Conservation (phyloP, 2,888 invertebrate species). For the Harpagoxenus sublaevis region DNA sequence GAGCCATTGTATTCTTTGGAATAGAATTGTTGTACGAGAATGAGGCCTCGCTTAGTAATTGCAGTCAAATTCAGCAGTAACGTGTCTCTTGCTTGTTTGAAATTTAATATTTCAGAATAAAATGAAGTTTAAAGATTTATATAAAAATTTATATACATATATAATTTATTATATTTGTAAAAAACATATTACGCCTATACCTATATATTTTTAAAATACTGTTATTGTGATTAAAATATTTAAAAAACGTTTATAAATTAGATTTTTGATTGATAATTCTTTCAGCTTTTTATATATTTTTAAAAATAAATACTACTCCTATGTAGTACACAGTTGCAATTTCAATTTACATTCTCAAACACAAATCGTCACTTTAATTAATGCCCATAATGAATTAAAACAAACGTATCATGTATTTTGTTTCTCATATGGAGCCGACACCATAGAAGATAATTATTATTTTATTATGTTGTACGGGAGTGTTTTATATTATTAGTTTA, state of each 20-base stretch:
- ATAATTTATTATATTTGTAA: not conserved
- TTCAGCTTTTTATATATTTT: not conserved
- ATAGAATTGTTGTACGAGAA: constrained; percentile 23
- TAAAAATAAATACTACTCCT: not conserved
- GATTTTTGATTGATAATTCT: not conserved
- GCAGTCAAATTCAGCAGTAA: not conserved
- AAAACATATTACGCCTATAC: not conserved
- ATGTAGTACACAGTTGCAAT: too few species aligned
- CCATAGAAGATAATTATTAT: not conserved
- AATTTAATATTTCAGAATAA: not conserved
- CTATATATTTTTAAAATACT: not conserved
- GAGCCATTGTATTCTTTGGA: not conserved
- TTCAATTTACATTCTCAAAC: not conserved
- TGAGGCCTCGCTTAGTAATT: not conserved
- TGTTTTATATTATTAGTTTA: not conserved
- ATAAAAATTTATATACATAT: not conserved
- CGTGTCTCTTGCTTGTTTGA: not conserved
- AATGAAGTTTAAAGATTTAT: not conserved
- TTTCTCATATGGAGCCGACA: not conserved
- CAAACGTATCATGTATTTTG: not conserved
- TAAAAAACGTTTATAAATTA: not conserved
- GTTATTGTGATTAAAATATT: constrained; percentile 1
- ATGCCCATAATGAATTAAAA: not conserved
- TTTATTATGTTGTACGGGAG: not conserved
- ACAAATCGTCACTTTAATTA: not conserved